A percentile compares a stretch with the other conserved stretches of the same genome.
Conservation (phyloP, 2,113 vertebrate species). For the Vulpes ferrilata region DNA sequence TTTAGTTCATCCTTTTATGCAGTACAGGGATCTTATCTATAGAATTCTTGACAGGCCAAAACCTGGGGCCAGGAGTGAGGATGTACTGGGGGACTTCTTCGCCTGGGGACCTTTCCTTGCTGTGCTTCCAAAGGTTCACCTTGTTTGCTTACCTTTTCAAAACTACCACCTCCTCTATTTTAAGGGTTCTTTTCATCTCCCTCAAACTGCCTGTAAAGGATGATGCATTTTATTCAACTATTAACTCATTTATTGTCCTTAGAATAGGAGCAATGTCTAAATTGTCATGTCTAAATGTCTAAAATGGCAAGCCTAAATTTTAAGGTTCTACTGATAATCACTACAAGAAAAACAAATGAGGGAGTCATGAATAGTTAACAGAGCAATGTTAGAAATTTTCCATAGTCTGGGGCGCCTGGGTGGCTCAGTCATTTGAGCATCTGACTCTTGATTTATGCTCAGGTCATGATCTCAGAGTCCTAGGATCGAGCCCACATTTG, state of each 20-base stretch:
- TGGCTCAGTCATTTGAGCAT: not conserved
- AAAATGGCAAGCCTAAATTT: not conserved
- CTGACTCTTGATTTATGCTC: not conserved
- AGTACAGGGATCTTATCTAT: not conserved
- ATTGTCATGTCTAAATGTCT: no score
- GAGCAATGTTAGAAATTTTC: constrained; percentile 39
- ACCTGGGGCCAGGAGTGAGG: not conserved
- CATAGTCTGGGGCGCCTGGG: not conserved
- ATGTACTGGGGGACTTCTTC: not conserved
- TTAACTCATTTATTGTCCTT: constrained; percentile 28
- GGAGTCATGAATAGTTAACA: constrained; percentile 17
- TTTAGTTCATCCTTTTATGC: constrained; percentile 27
- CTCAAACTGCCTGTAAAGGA: not conserved
- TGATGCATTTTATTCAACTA: not conserved
- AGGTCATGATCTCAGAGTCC: not conserved
- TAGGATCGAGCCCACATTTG: not conserved
- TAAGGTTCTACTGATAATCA: constrained; percentile 36
- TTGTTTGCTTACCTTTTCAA: constrained; percentile 26
- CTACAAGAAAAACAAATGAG: constrained; percentile 52
- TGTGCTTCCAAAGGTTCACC: not conserved
- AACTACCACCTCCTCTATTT: not conserved
- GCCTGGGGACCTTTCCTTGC: not conserved
- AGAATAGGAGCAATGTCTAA: not conserved
- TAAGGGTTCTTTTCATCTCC: not conserved
- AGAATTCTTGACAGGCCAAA: constrained; percentile 15